phyloP scores from a whole-genome alignment of 2,113 vertebrate species.

The Tychaedon coryphoeus region DNA sequence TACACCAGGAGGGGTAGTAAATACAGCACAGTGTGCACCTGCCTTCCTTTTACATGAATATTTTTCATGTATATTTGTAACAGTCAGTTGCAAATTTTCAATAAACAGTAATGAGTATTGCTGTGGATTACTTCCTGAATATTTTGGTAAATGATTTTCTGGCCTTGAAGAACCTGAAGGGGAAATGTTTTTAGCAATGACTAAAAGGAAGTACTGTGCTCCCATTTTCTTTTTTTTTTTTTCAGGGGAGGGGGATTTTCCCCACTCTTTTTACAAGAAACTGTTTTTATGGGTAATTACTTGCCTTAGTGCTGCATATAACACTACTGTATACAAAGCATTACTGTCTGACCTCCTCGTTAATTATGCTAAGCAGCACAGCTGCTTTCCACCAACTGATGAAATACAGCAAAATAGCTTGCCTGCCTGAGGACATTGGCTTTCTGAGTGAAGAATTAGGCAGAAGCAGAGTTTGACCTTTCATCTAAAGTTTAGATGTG shows the following conservation, averaged over 20 bases:
- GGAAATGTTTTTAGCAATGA: background rate
- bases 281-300: conserved; percentile 18
- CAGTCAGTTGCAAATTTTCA: background rate
- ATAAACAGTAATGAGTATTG: background rate
- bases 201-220: background rate
- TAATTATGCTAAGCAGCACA: conserved; percentile 52
- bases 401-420: conserved; percentile 28
- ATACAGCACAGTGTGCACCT: background rate
- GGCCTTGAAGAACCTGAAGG: background rate
- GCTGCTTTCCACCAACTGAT: conserved; percentile 32
- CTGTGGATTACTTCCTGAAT: background rate
- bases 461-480: conserved; percentile 12
- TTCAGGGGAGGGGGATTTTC: background rate
- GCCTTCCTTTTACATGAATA: background rate
- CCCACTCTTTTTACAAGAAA: conserved; percentile 4
- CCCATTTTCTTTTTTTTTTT: background rate
- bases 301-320: background rate
- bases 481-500: background rate
- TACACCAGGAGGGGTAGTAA: background rate
- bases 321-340: conserved; percentile 1
- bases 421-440: background rate
- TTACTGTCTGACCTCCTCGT: conserved; percentile 32
- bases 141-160: conserved; percentile 1
- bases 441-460: background rate
- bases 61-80: background rate